These are phyloP conservation scores for Adelognathus sp. DNA, from an alignment of 2,888 invertebrate species.

Conservation along the genomic window DNA sequence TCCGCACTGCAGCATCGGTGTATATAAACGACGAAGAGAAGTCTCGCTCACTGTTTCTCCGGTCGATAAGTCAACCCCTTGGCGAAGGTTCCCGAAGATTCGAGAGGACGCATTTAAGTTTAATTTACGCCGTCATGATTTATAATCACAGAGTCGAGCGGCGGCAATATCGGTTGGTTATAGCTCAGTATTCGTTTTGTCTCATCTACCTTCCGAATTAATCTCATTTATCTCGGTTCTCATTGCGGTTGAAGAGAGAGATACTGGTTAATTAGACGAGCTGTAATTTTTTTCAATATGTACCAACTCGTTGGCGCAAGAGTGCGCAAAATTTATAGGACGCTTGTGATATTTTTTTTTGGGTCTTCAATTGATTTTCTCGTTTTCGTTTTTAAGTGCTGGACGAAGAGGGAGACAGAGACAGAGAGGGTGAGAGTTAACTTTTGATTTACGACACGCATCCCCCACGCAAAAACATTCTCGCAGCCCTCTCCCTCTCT, in stretches of 20 bases:
- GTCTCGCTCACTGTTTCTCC: slow-evolving; percentile 40
- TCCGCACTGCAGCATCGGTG: neutral
- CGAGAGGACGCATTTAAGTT: slow-evolving; percentile 62
- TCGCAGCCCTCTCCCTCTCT: slow-evolving; percentile 16
- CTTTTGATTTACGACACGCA: slow-evolving; percentile 61
- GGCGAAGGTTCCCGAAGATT: slow-evolving; percentile 11
- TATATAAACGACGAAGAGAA: no score
- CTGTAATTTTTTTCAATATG: slow-evolving; percentile 24
- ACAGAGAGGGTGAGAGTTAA: slow-evolving; percentile 38
- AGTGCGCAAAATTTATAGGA: slow-evolving; percentile 54
- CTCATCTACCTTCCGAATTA: slow-evolving; percentile 26
- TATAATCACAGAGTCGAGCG: slow-evolving; percentile 60
- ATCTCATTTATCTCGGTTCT: slow-evolving; percentile 42
- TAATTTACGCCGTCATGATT: slow-evolving; percentile 74
- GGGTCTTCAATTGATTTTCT: slow-evolving; percentile 56
- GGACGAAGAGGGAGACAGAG: slow-evolving; percentile 13
- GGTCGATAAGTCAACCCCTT: slow-evolving; percentile 69
- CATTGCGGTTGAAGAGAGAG: slow-evolving; percentile 31
- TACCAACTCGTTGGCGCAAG: slow-evolving; percentile 18
- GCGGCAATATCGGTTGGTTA: slow-evolving; percentile 63
- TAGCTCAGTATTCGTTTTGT: slow-evolving; percentile 5
- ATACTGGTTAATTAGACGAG: slow-evolving; percentile 52
- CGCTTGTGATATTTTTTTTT: slow-evolving; percentile 5
- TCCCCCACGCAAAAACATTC: slow-evolving; percentile 21
- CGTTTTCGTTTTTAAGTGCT: slow-evolving; percentile 39